phyloP scores from a whole-genome alignment of 2,797 vertebrate species.

The Potorous gilbertii region DNA sequence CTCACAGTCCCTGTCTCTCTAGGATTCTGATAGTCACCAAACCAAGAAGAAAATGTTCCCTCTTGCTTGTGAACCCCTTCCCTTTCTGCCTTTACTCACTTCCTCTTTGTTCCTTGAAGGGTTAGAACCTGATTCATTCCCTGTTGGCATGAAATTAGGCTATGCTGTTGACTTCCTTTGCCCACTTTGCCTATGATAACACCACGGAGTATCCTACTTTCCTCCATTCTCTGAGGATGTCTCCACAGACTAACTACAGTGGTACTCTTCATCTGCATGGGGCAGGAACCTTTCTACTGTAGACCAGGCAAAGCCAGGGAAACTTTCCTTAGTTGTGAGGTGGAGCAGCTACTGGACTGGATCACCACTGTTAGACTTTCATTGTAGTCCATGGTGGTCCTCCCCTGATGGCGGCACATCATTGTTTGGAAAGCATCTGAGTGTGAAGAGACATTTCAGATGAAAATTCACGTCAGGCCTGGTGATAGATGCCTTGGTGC shows the following conservation, averaged over 20 bases:
- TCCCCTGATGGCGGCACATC: not conserved
- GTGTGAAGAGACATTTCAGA: not conserved
- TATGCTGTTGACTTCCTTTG: not conserved
- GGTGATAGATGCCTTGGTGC: not conserved
- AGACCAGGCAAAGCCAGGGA: not conserved
- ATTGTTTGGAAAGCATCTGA: not conserved
- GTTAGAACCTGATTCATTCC: not conserved
- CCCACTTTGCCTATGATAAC: not conserved
- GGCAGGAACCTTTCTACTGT: not conserved
- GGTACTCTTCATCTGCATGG: not conserved
- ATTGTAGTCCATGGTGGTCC: not conserved
- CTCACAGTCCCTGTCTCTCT: not conserved
- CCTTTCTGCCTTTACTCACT: not conserved
- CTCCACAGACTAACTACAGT: no score
- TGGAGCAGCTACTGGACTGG: not conserved
- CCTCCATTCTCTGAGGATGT: not conserved
- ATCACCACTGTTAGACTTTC: not conserved
- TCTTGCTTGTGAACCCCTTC: not conserved
- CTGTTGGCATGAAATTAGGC: not conserved
- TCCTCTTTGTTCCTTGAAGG: not conserved
- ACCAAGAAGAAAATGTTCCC: not conserved
- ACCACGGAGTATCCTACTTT: not conserved
- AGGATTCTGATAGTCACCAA: not conserved
- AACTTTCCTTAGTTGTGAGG: not conserved
- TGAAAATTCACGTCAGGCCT: not conserved